These are phyloP conservation scores for Brachyptera risi DNA, from an alignment of 2,888 invertebrate genomes.

Conservation along the genomic window DNA sequence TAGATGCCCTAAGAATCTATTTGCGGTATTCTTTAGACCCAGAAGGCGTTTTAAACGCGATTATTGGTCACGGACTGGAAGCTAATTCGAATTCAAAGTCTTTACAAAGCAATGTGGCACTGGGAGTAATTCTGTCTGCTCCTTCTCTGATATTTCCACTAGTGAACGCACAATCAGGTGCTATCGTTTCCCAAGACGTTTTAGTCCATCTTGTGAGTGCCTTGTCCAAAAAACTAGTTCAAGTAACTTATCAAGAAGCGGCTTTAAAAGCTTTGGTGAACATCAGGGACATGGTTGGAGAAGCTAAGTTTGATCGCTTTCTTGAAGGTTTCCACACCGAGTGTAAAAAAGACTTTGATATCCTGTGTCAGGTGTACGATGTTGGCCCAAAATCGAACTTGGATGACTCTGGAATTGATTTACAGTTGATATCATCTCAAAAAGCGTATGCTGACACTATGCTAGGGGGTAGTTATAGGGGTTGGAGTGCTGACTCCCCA, in stretches of 20 bases:
- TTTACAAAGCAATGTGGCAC: conserved; percentile 54
- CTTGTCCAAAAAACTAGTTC: conserved; percentile 47
- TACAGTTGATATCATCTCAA: conserved; percentile 32
- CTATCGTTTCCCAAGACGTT: conserved; percentile 36
- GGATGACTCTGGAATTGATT: conserved; percentile 39
- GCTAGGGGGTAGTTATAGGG: conserved; percentile 13
- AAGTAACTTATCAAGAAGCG: conserved; percentile 57
- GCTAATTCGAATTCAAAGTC: conserved; percentile 54
- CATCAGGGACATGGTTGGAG: conserved; percentile 64
- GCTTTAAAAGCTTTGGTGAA: conserved; percentile 64
- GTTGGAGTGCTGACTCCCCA: conserved; percentile 25
- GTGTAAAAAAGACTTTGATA: conserved; percentile 53
- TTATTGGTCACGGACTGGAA: conserved; percentile 63
- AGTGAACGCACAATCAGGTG: conserved; percentile 38
- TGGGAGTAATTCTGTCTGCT: conserved; percentile 61
- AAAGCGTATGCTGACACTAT: not conserved
- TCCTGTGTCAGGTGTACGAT: conserved; percentile 59
- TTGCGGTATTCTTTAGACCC: conserved; percentile 63
- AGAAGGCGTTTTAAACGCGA: conserved; percentile 61
- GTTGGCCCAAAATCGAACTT: conserved; percentile 34
- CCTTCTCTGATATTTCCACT: conserved; percentile 58
- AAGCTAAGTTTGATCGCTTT: conserved; percentile 58
- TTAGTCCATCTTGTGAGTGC: conserved; percentile 43
- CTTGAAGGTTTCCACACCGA: conserved; percentile 46
- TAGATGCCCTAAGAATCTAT: conserved; percentile 71